Conservation (phyloP, 2,888 invertebrate genomes). For the Blomia tropicalis region DNA sequence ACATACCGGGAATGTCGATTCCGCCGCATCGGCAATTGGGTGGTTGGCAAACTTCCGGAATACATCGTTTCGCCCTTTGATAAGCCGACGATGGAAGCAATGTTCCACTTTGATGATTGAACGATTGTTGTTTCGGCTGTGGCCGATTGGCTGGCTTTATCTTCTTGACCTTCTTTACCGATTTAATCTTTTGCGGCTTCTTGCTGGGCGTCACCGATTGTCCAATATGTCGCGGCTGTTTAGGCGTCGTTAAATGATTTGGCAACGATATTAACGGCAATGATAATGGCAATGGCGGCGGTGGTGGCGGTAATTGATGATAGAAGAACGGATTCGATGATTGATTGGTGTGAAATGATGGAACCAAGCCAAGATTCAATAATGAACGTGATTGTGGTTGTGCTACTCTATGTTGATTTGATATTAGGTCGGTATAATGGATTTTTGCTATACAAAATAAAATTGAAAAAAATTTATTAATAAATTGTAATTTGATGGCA, state of each 20-base stretch:
- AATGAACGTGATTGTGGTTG: background rate
- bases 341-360: background rate
- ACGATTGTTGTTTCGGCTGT: background rate
- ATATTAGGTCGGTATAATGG: background rate
- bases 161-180: background rate
- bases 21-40: slow-evolving; percentile 85
- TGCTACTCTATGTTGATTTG: background rate
- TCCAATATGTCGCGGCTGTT: slow-evolving; percentile 4
- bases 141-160: background rate
- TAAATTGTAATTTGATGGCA: too few species aligned
- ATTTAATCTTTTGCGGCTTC: background rate
- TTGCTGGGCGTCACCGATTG: background rate
- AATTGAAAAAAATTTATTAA: too few species aligned
- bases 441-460: background rate
- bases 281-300: background rate
- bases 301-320: background rate
- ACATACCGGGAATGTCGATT: slow-evolving; percentile 65
- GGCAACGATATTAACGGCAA: background rate
- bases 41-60: slow-evolving; percentile 68
- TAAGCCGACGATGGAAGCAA: background rate
- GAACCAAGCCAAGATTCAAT: background rate
- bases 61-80: slow-evolving; percentile 50
- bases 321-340: background rate
- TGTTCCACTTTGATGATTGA: background rate
- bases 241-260: background rate